These are phyloP conservation scores for Dasypus novemcinctus DNA, from an alignment of 2,113 vertebrate genomes.

Conservation along the genomic window DNA sequence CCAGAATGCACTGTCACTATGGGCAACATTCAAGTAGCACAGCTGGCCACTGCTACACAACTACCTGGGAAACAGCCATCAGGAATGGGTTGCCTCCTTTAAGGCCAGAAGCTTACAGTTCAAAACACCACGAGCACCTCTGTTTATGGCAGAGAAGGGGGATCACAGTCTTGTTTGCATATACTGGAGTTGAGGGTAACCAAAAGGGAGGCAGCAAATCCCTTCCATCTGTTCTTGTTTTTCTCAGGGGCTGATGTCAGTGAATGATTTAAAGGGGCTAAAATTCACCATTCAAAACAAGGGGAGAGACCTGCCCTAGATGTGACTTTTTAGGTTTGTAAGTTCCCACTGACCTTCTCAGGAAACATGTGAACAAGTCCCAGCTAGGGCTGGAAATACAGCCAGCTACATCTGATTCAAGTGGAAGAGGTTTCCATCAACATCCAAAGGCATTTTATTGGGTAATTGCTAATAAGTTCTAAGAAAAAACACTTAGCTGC, in stretches of 20 bases:
- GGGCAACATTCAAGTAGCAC: not conserved
- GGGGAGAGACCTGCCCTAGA: not conserved
- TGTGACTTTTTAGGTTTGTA: not conserved
- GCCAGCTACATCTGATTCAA: not conserved
- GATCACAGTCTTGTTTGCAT: not conserved
- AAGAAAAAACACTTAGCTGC: not conserved
- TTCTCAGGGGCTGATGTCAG: conserved; percentile 44
- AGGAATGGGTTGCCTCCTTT: not conserved
- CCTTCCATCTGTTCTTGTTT: conserved; percentile 64
- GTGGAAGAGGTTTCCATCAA: conserved; percentile 5
- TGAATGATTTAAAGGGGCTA: conserved; percentile 7
- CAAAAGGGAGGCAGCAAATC: not conserved
- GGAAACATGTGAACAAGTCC: not conserved
- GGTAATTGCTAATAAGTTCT: conserved; percentile 13
- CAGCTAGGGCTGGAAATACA: not conserved
- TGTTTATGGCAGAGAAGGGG: conserved; percentile 37
- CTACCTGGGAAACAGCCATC: not conserved
- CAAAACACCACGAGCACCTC: not conserved
- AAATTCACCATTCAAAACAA: not conserved
- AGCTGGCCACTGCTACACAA: not conserved
- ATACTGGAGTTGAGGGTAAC: conserved; percentile 35
- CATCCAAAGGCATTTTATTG: not conserved
- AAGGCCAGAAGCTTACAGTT: not conserved
- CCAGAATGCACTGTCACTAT: not conserved
- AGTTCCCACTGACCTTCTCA: not conserved